phyloP scores from a whole-genome alignment of 2,888 invertebrate species.

The Melieria omissa region DNA sequence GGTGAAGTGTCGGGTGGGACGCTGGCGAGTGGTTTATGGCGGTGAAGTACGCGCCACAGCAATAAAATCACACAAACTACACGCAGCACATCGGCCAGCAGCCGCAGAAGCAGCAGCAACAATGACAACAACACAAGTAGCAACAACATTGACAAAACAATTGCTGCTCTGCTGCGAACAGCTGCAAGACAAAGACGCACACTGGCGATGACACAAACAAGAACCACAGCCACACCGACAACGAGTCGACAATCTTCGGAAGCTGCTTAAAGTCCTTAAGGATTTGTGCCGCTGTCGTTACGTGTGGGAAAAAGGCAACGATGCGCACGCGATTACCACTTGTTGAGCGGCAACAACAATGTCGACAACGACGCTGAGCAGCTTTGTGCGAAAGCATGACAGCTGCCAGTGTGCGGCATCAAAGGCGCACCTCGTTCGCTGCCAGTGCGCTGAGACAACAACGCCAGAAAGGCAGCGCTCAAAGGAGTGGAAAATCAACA shows the following conservation, averaged over 20 bases:
- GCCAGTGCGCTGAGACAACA: not conserved
- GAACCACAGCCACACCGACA: not conserved
- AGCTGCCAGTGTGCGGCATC: not conserved
- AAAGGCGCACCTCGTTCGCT: not conserved
- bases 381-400: not conserved
- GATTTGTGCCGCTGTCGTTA: conserved; percentile 43
- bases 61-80: too few relatives aligned
- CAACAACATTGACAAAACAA: not conserved
- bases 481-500: conserved; percentile 20
- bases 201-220: not conserved
- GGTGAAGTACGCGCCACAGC: conserved; percentile 16
- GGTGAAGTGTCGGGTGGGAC: conserved; percentile 6
- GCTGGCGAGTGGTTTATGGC: conserved; percentile 3
- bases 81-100: too few relatives aligned
- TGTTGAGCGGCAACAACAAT: conserved; percentile 48
- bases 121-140: not conserved
- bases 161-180: not conserved
- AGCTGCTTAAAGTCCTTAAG: conserved; percentile 60
- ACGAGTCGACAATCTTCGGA: conserved; percentile 45
- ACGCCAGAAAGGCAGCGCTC: not conserved
- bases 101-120: not conserved
- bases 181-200: not conserved
- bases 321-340: conserved; percentile 52
- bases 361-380: too few relatives aligned
- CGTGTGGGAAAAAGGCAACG: too few relatives aligned